A percentile compares a stretch with the other conserved stretches of the same genome.
These are phyloP conservation scores for Andrena bicolor DNA, from an alignment of 2,888 invertebrate species.

Conservation along the genomic window DNA sequence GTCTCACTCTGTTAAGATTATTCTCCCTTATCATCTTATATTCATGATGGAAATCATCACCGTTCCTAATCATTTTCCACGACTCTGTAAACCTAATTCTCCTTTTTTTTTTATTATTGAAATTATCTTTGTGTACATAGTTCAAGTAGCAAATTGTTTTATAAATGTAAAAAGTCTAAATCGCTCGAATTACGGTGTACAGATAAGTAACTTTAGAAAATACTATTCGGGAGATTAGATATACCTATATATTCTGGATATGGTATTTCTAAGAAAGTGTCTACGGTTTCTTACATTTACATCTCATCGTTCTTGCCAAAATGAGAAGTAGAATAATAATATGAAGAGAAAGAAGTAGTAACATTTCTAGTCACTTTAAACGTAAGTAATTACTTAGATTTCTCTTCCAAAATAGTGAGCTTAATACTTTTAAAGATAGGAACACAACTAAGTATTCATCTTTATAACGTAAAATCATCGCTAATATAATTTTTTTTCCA, in stretches of 20 bases:
- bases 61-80: background rate
- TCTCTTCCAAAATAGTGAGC: slow-evolving; percentile 73
- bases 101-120: slow-evolving; percentile 6
- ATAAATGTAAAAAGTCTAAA: slow-evolving; percentile 72
- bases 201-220: slow-evolving; percentile 49
- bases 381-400: slow-evolving; percentile 62
- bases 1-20: slow-evolving; percentile 6
- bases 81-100: slow-evolving; percentile 3
- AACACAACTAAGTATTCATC: slow-evolving; percentile 49
- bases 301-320: slow-evolving; percentile 80
- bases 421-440: slow-evolving; percentile 60
- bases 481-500: slow-evolving; percentile 63
- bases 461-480: slow-evolving; percentile 39
- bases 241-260: slow-evolving; percentile 68
- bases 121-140: slow-evolving; percentile 57
- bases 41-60: background rate
- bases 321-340: slow-evolving; percentile 60
- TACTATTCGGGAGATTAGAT: slow-evolving; percentile 62
- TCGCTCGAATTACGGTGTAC: slow-evolving; percentile 67
- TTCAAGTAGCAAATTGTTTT: slow-evolving; percentile 69
- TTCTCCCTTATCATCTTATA: slow-evolving; percentile 20
- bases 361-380: slow-evolving; percentile 81
- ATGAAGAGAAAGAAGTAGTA: slow-evolving; percentile 61
- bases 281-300: slow-evolving; percentile 82
- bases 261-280: slow-evolving; percentile 73